A percentile compares a stretch with the other conserved stretches of the same genome.
Evolutionary conservation across 2,797 vertebrate genomes (phyloP).

Genomic region (Trachops cirrhosus): DNA sequence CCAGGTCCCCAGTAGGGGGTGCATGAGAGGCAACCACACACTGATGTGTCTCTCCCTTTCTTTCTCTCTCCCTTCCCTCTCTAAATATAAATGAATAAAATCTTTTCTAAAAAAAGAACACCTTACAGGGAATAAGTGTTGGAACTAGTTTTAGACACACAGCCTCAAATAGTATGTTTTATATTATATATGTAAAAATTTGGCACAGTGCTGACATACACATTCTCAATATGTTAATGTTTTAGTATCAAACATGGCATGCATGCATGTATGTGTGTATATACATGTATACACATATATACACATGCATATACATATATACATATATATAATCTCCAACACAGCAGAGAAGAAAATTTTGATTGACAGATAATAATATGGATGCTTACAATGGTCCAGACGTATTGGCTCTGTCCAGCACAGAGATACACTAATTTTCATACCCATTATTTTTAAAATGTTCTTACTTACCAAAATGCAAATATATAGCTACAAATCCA

Average conservation of each 20-base stretch:
- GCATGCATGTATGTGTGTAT: background rate
- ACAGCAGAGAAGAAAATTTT: background rate
- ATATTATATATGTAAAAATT: background rate
- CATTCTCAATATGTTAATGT: background rate
- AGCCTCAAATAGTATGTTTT: background rate
- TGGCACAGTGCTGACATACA: background rate
- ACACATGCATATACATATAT: background rate
- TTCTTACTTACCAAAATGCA: background rate
- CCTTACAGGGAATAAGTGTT: background rate
- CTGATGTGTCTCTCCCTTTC: no score
- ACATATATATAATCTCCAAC: background rate
- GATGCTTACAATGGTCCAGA: background rate
- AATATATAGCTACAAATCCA: background rate
- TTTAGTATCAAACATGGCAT: background rate
- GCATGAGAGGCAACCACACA: no score
- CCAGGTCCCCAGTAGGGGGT: no score
- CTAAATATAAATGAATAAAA: no score
- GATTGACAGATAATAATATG: background rate
- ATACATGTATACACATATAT: background rate
- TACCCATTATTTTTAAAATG: background rate
- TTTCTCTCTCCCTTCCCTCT: no score
- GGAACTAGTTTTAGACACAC: background rate
- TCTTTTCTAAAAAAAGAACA: background rate
- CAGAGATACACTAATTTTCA: background rate
- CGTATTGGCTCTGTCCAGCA: background rate